These are phyloP conservation scores for Coenonympha glycerion DNA, from an alignment of 2,888 invertebrate genomes.

Conservation along the genomic window DNA sequence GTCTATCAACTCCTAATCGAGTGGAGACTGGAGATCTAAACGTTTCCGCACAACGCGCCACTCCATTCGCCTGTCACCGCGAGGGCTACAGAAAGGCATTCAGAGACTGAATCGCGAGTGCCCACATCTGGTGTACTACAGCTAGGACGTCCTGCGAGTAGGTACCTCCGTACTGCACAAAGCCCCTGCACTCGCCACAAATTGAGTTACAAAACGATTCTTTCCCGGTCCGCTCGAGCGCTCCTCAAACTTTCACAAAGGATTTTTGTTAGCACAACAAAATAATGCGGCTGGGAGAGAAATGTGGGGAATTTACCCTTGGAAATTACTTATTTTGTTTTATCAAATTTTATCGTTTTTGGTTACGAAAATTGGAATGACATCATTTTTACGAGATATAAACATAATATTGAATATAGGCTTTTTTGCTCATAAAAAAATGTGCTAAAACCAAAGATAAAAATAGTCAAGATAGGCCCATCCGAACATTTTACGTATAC, in stretches of 20 bases:
- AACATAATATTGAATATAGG: too few species aligned
- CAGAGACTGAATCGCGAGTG: conserved; percentile 24
- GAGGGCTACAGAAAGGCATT: conserved; percentile 12
- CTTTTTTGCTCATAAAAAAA: too few species aligned
- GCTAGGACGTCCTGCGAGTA: too few species aligned
- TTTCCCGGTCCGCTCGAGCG: conserved; percentile 46
- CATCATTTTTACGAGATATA: too few species aligned
- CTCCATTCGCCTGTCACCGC: conserved; percentile 18
- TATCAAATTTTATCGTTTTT: not conserved
- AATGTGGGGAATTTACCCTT: conserved; percentile 2
- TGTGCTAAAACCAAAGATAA: too few species aligned
- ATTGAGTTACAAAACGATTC: conserved; percentile 73
- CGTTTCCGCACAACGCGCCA: conserved; percentile 7
- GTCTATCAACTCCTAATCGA: conserved; percentile 1
- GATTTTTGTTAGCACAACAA: conserved; percentile 31
- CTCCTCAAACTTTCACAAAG: conserved; percentile 60
- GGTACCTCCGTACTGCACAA: conserved; percentile 24
- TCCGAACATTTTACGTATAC: too few species aligned
- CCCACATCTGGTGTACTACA: too few species aligned
- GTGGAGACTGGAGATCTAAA: conserved; percentile 14
- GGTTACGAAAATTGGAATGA: too few species aligned
- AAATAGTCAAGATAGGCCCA: too few species aligned
- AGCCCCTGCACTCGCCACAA: conserved; percentile 52
- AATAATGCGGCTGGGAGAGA: conserved; percentile 13
- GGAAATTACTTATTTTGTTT: not conserved